A percentile compares a stretch with the other conserved stretches of the same genome.
These are phyloP conservation scores for Equus quagga DNA, from an alignment of 2,113 vertebrate genomes.

Conservation along the genomic window DNA sequence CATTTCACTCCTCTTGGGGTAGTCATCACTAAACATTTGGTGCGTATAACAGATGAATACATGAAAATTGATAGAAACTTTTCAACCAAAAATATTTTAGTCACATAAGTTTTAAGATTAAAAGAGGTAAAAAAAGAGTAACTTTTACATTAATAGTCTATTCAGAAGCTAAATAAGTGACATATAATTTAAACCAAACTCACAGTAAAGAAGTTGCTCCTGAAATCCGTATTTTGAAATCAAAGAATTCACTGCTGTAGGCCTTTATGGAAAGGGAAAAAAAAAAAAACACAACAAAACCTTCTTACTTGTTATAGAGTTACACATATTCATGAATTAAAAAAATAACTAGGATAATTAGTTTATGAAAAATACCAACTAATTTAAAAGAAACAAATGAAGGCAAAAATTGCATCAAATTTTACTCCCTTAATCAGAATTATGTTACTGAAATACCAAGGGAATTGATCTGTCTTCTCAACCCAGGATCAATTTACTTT, in stretches of 20 bases:
- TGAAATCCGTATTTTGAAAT: slow-evolving; percentile 95
- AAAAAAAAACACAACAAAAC: not conserved
- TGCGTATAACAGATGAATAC: not conserved
- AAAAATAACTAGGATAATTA: not conserved
- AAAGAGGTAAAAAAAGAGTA: not conserved
- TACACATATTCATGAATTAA: not conserved
- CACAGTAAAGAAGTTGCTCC: slow-evolving; percentile 97
- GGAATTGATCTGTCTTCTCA: not conserved
- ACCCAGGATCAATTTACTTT: not conserved
- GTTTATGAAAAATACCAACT: slow-evolving; percentile 3
- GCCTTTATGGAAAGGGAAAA: slow-evolving; percentile 87
- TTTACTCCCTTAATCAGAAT: slow-evolving; percentile 28
- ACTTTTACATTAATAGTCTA: slow-evolving; percentile 47
- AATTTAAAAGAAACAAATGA: slow-evolving; percentile 40
- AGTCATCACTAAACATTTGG: slow-evolving; percentile 12
- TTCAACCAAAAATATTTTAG: slow-evolving; percentile 39
- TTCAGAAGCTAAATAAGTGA: slow-evolving; percentile 40
- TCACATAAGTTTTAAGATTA: slow-evolving; percentile 42
- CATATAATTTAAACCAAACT: slow-evolving; percentile 85
- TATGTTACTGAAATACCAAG: not conserved
- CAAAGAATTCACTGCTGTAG: slow-evolving; percentile 94
- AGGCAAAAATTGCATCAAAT: not conserved
- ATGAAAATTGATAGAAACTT: not conserved
- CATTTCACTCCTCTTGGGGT: not conserved
- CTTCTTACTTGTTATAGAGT: not conserved